Base-by-base conservation (phyloP, 2,888 invertebrate genomes). In the Galerucella nymphaeae region DNA sequence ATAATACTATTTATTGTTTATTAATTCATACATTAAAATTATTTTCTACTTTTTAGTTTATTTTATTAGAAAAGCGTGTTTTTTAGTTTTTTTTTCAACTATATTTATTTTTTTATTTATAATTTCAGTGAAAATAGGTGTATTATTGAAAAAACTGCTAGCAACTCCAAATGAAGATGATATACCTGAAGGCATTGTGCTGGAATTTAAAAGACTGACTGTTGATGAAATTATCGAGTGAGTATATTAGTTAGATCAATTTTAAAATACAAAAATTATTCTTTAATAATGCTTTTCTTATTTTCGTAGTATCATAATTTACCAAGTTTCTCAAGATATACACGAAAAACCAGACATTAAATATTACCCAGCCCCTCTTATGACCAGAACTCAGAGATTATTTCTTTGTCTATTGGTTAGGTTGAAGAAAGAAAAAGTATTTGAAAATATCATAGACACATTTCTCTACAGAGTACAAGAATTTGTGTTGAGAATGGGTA, bases 331-430 rank as follows among this genome's bases (percentile, higher is more conserved):
- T 2, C 70, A 75, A 10, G 78, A 83, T 58, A 69, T 76, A n/a
- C 57, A 78, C 0, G 83, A 85, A 73, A 75, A 76, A 61, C 78
- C 86, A 9, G 86, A 87, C 74, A 83, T 76, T 23, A 82, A 82
- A 65, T 79, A 85, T 72, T 86, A 87, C 11, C 87, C 87, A 38
- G 88, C 88, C n/a, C 88, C 88, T 6, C 74, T 87, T 42, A 84
- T 89, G 86, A 86, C 87, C 4, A 81, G 77, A 74, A 82, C 84
- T 1, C 87, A 88, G 65, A 85, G 87, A 75, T 85, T 85, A 73
- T 80, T 88, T 50, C 78, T 86, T 23, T 83, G 85, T 6, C 80
- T 88, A 66, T 81, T 88, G 72, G 70, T 80, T 11, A 80, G 83
- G 72, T 78, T 88, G 18, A 84, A 87, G 61, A 77, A 80, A 41